phyloP scores from a whole-genome alignment of 2,113 vertebrate species.

The Cephalopholis sonnerati region DNA sequence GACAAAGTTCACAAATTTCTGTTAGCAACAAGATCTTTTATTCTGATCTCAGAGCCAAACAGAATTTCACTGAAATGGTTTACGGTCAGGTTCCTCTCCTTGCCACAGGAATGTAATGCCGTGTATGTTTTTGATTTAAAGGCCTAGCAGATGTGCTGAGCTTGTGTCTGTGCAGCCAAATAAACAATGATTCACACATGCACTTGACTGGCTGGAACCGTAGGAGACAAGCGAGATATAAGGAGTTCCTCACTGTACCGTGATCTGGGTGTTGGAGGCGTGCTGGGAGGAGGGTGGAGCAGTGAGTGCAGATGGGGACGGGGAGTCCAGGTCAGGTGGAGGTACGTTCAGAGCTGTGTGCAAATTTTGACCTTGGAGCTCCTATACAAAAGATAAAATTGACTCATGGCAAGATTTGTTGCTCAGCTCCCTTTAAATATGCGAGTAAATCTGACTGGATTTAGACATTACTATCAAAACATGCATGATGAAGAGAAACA shows the following conservation, averaged over 20 bases:
- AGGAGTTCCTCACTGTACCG: conserved; percentile 54
- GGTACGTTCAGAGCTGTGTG: conserved; percentile 45
- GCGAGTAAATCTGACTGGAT: neutral
- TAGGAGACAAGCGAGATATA: conserved; percentile 18
- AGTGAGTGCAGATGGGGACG: conserved; percentile 47
- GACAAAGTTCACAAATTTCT: neutral
- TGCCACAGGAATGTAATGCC: conserved; percentile 63
- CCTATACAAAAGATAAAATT: conserved; percentile 76
- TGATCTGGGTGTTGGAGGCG: conserved; percentile 55
- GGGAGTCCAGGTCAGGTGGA: conserved; percentile 44
- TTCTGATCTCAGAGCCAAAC: neutral
- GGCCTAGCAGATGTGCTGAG: conserved; percentile 68
- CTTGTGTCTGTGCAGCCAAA: conserved; percentile 48
- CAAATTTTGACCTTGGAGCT: conserved; percentile 84
- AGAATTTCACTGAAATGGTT: conserved; percentile 29
- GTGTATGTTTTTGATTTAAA: conserved; percentile 58
- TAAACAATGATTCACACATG: conserved; percentile 62
- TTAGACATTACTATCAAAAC: neutral
- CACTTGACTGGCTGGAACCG: conserved; percentile 21
- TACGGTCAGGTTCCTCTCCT: conserved; percentile 6
- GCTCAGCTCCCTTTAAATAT: neutral
- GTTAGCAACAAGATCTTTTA: neutral
- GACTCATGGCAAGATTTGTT: neutral
- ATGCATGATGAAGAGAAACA: conserved; percentile 1
- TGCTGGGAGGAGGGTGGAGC: conserved; percentile 53